Percentiles rank a stretch among this genome's conserved stretches.
Conservation (phyloP, 2,113 vertebrate species). For the Trematocara stigmaticum region DNA sequence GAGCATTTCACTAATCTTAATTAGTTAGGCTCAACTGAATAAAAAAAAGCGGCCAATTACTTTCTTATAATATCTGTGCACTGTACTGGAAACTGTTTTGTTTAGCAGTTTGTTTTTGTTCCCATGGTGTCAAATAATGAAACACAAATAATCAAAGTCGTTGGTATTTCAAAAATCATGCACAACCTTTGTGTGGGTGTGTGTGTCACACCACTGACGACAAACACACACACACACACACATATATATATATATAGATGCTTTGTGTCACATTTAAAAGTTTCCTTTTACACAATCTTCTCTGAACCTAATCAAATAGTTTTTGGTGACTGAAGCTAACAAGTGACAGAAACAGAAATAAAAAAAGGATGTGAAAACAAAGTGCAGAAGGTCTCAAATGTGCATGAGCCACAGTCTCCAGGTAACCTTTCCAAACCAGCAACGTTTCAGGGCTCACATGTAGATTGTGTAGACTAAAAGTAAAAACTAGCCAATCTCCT, state of each 20-base stretch:
- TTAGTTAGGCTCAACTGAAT: not conserved
- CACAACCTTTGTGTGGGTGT: not conserved
- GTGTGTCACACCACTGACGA: not conserved
- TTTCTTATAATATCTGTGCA: not conserved
- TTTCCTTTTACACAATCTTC: not conserved
- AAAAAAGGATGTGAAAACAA: not conserved
- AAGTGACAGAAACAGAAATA: not conserved
- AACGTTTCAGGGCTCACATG: not conserved
- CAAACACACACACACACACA: not conserved
- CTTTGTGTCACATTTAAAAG: not conserved
- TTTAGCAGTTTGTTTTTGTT: not conserved
- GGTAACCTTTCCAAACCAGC: not conserved
- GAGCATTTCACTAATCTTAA: not conserved
- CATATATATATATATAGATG: not conserved
- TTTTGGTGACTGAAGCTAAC: not conserved
- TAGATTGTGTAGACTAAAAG: not conserved
- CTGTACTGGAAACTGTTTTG: not conserved
- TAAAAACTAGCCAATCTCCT: not conserved
- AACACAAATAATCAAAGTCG: not conserved
- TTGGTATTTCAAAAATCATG: not conserved
- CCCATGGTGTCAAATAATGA: not conserved
- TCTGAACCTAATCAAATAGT: not conserved
- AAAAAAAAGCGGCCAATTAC: not conserved
- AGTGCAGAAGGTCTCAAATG: not conserved
- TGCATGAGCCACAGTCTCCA: not conserved